phyloP scores from a whole-genome alignment of 92 coral and sea anemone species.

The Palythoa grandis region DNA sequence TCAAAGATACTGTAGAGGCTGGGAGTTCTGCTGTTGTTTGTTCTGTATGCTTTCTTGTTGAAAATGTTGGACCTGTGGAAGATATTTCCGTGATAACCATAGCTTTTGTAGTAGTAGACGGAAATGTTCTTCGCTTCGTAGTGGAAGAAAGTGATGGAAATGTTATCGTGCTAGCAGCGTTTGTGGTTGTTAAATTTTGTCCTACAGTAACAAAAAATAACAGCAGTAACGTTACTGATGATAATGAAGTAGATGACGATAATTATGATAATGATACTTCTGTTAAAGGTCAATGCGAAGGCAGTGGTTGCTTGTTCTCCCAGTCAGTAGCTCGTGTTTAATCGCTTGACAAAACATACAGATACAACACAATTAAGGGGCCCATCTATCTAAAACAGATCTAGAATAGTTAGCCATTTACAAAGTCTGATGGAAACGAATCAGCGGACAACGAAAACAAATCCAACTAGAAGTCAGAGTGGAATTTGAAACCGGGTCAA shows the following conservation, averaged over 20 bases:
- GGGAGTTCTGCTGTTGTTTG: background rate
- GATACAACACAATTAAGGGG: too few relatives aligned
- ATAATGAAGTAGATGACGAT: background rate
- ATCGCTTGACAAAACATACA: too few relatives aligned
- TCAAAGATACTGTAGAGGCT: background rate
- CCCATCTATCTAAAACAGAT: too few relatives aligned
- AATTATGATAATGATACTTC: background rate
- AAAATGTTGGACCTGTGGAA: background rate
- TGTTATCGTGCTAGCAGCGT: background rate
- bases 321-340: too few relatives aligned
- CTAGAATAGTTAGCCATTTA: too few relatives aligned
- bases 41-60: background rate
- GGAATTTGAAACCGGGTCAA: too few relatives aligned
- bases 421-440: too few relatives aligned
- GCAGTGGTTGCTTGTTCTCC: too few relatives aligned
- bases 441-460: too few relatives aligned
- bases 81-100: background rate
- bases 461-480: too few relatives aligned
- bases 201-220: background rate
- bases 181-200: background rate
- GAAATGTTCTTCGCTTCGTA: background rate
- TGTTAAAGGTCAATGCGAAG: too few relatives aligned
- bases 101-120: background rate
- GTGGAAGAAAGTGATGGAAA: background rate
- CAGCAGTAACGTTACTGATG: background rate